Base-by-base conservation (phyloP, 2,113 vertebrate genomes). In the Trogon surrucura region DNA sequence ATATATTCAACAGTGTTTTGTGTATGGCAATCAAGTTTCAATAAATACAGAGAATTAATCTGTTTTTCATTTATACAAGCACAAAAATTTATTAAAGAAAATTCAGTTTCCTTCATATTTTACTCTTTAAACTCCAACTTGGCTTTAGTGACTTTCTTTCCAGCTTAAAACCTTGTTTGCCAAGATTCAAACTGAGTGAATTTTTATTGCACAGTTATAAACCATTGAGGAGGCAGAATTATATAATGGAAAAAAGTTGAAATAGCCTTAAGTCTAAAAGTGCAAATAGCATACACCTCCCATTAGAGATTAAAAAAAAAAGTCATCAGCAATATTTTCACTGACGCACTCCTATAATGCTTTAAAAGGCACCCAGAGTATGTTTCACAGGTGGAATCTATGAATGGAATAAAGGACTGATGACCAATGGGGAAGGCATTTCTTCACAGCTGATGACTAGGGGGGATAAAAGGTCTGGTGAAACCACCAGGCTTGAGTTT, bases 181-280 rank as follows among this genome's bases (percentile, higher is more conserved):
- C 83, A 93, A 92, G 88, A 88, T 83, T 95, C 69, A 87, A 58
- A 94, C 91, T 26, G 80, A 91, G 66, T 66, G 61, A 87, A 27
- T 92, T 97, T 97, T 97, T 97, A 95, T 80, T 88, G 89, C 80
- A n/a, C 23, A 27, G 61, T 78, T 91, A 94, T 45, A 97, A 96
- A 80, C 60, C 77, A 64, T 69, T 87, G 84, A 41, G 57, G 58
- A 8, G 41, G 48, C 66, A 88, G 79, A 88, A 92, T 95, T 96
- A 95, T 93, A 96, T 92, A 91, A 95, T 97, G 95, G 96, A 97
- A 97, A 95, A 94, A 97, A 58, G 19, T 82, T 91, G 91, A 92
- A 93, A 93, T 92, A 86, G n/a, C 48, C 53, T 85, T 93, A 72
- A 66, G 75, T 96, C 67, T 57, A 53, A 57, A 80, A 91, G 78